Evolutionary conservation across 1,140 invertebrate species (phyloP), one percentile per base, ranked within the genome.

Genomic region (Leucophenga varia): DNA sequence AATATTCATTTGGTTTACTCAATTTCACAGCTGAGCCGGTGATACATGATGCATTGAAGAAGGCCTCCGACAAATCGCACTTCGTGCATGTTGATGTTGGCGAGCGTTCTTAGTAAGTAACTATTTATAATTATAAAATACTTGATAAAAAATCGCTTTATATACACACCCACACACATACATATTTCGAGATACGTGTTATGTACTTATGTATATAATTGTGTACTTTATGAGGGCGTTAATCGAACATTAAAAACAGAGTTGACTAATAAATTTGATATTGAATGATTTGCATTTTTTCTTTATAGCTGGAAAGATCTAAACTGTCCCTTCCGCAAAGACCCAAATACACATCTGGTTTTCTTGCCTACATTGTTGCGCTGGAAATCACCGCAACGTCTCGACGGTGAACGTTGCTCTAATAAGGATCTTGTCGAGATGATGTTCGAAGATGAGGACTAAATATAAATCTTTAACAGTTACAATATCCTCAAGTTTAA

Each of bases 31-130:
- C 82, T 13, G 77, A 79, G 59, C 83, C 86, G 44, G 76, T 85
- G 43, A 80, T 88, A 39, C 80, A 85, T 60, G 72, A 81, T 55
- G 83, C 76, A 47, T 54, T 89, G 6, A 74, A 77, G 57, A 75
- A 78, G 49, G 72, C 80, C 12, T 71, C 83, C 12, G 79, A 80
- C 34, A 73, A 80, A 42, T 76, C 79, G 1, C 78, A 82, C 59
- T 86, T 86, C 75, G 77, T 84, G 30, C 79, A 81, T 71, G 85
- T 87, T 2, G 81, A 86, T 76, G 87, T 89, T 52, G 87, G 86
- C 14, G 82, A 87, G 55, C 76, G 83, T 43, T 30, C 63, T 9
- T 75, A 58, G 73, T 75, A 59, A 75, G 73, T 73, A 44, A 3
- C 14, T 17, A 31, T 16, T 13, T 7, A 35, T 35, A 12, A 13